Evolutionary conservation across 2,888 invertebrate species (phyloP), one percentile per base, ranked within the genome.

Genomic region (Odontocolon sp.): DNA sequence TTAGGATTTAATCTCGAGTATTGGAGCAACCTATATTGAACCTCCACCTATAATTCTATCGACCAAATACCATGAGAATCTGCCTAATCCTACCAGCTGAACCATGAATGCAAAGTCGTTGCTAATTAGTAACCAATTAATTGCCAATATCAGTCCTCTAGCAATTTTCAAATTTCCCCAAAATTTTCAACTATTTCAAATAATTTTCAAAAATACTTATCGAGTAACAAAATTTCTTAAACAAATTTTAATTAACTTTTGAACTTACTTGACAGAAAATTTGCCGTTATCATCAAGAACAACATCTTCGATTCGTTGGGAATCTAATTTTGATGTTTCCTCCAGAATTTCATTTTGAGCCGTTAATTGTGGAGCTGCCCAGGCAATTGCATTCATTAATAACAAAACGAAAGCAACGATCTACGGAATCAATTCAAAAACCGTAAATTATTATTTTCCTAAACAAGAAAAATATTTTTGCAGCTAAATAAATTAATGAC

Each of bases 281-380:
- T 33, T 28, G n/a, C 73, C 73, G 6, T 74, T 52, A 6, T 74
- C 73, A 26, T 68, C 68, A 14, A 74, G 28, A 1, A 16, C 26
- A 8, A 74, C 54, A 50, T 74, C 52, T 36, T 61, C 61, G 11
- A 16, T 31, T 6, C 18, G 31, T 18, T 28, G 23, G 40, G 16
- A 28, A 11, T 23, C 18, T n/a, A 11, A 3, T 23, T 21, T 18
- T 33, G 23, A 28, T 4, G 11, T 4, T 45, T 3, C 38, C 31
- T 4, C 3, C 9, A 16, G 8, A 8, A 33, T 47, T 28, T n/a
- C 23, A 26, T n/a, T 38, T 6, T 14, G 2, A 23, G 61, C 18
- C 11, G n/a, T 21, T n/a, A 6, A 4, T 16, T 42, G 42, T 6
- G 61, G 61, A 21, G 45, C 45, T 1, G 42, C 45, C 61, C 61